These are phyloP conservation scores for Spilosoma lubricipeda DNA, from an alignment of 2,888 invertebrate species.

Conservation along the genomic window DNA sequence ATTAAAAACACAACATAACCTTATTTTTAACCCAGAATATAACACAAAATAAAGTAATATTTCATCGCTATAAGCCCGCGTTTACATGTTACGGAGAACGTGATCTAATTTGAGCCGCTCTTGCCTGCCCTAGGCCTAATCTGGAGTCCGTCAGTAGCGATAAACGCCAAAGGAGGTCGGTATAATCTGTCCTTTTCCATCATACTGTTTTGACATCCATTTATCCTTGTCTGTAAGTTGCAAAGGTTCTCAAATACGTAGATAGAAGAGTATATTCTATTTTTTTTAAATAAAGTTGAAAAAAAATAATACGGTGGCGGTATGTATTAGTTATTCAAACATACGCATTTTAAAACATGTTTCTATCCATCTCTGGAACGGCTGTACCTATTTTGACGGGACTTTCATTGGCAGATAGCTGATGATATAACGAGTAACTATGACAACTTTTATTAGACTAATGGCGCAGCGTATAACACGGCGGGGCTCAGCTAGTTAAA, in stretches of 20 bases:
- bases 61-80: constrained; percentile 49
- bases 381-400: too few relatives aligned
- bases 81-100: constrained; percentile 47
- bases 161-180: constrained; percentile 49
- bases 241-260: constrained; percentile 36
- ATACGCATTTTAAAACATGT: too few relatives aligned
- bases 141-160: constrained; percentile 56
- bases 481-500: background rate
- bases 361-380: too few relatives aligned
- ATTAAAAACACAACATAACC: constrained; percentile 38
- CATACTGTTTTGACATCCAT: constrained; percentile 58
- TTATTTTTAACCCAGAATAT: constrained; percentile 34
- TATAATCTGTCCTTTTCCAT: constrained; percentile 60
- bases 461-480: too few relatives aligned
- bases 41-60: constrained; percentile 52
- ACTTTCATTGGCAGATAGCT: too few relatives aligned
- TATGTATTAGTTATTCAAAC: too few relatives aligned
- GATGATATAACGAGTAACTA: too few relatives aligned
- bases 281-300: background rate
- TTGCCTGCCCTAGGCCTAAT: constrained; percentile 51
- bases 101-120: constrained; percentile 53
- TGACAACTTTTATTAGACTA: too few relatives aligned
- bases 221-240: constrained; percentile 58
- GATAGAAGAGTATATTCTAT: background rate
- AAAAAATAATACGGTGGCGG: background rate